Evolutionary conservation across 2,888 invertebrate species (phyloP).

Genomic region (Heliconius ismenius): DNA sequence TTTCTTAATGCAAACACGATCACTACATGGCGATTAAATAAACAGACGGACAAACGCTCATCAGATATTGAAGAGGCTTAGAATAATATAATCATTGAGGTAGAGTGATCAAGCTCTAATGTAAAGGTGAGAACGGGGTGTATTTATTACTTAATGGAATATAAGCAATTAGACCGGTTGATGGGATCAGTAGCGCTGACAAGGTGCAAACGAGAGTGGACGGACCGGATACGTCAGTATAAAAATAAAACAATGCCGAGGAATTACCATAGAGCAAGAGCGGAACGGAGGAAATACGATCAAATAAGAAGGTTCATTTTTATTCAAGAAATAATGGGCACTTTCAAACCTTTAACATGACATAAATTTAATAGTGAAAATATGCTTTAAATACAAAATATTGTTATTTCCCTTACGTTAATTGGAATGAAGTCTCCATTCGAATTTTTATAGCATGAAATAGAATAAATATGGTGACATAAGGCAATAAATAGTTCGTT

Average conservation of each 20-base stretch:
- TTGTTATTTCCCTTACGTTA: not conserved
- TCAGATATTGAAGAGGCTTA: constrained; percentile 72
- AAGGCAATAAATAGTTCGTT: constrained; percentile 41
- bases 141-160: constrained; percentile 80
- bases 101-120: constrained; percentile 76
- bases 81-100: constrained; percentile 73
- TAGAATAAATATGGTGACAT: constrained; percentile 33
- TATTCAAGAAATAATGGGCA: constrained; percentile 4
- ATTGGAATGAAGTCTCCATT: not conserved
- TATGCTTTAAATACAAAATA: not conserved
- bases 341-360: constrained; percentile 18
- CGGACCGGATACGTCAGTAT: constrained; percentile 71
- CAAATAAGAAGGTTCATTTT: constrained; percentile 51
- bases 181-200: constrained; percentile 80
- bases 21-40: constrained; percentile 62
- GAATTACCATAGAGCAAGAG: constrained; percentile 79
- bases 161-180: constrained; percentile 77
- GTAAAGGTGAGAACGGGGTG: constrained; percentile 74
- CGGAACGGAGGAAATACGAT: constrained; percentile 77
- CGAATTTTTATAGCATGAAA: not conserved
- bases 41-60: constrained; percentile 60
- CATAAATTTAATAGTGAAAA: not conserved
- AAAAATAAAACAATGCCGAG: constrained; percentile 76
- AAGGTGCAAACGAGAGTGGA: constrained; percentile 80
- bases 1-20: constrained; percentile 63